A percentile compares a stretch with the other conserved stretches of the same genome.
These are phyloP conservation scores for Orthosia incerta DNA, from an alignment of 2,888 invertebrate species.

Conservation along the genomic window DNA sequence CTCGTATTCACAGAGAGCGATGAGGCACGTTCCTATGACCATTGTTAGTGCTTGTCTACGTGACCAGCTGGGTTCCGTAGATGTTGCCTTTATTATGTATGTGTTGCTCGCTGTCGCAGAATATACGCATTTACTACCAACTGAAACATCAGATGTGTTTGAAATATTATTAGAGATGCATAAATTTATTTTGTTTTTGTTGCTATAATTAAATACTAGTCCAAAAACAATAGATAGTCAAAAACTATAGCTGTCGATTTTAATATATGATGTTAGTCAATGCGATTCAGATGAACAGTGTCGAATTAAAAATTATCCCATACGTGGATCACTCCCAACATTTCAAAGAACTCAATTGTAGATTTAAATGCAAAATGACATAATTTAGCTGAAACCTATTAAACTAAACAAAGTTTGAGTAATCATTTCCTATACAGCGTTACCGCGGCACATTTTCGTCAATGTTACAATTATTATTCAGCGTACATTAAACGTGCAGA, in stretches of 20 bases:
- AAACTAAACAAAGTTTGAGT: conserved; percentile 58
- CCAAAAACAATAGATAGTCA: background rate
- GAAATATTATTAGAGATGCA: background rate
- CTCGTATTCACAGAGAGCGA: conserved; percentile 12
- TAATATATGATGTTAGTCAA: background rate
- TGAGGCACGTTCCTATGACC: conserved; percentile 41
- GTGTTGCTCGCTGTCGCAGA: conserved; percentile 4
- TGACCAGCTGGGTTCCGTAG: conserved; percentile 29
- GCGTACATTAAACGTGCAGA: conserved; percentile 67
- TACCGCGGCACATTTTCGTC: conserved; percentile 64
- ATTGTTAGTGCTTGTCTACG: conserved; percentile 54
- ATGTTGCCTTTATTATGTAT: conserved; percentile 15
- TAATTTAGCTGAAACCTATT: conserved; percentile 51
- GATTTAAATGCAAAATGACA: conserved; percentile 19
- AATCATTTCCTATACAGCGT: conserved; percentile 57
- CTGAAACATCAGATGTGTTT: background rate
- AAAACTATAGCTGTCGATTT: background rate
- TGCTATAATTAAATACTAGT: too few relatives aligned
- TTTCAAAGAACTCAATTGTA: background rate
- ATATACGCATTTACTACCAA: background rate
- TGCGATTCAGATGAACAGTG: background rate
- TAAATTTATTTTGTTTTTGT: too few relatives aligned
- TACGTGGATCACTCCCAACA: background rate
- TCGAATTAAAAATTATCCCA: background rate
- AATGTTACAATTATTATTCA: conserved; percentile 72